Evolutionary conservation across 2,888 invertebrate species (phyloP), one percentile per base, ranked within the genome.

Genomic region (Callinectes sapidus): DNA sequence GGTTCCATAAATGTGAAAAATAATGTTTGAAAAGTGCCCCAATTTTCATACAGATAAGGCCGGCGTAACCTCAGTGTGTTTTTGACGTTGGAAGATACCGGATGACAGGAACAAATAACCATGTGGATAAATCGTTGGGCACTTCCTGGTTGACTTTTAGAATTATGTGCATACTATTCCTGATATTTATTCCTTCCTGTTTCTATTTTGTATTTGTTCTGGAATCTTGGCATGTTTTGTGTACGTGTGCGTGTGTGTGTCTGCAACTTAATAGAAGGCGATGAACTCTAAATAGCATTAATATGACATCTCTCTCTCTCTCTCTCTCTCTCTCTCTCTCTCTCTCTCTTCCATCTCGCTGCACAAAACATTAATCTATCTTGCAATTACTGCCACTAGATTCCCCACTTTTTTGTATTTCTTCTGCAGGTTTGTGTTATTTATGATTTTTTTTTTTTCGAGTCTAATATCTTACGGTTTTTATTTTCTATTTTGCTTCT

Each of bases 21-120:
- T 71, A 28, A 28, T 71, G n/a, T 71, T 28, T 71, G n/a, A 28
- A 71, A 71, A 71, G 23, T n/a, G n/a, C n/a, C 28, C 71, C 28
- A n/a, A 71, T 71, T 71, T 71, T 71, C 71, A 71, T 71, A 71
- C 28, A 71, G 71, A 71, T 71, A 71, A 28, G 71, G 28, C 71
- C 28, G 13, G 10, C n/a, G 71, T 71, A n/a, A 71, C 71, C 71
- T 13, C 28, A 71, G 71, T 71, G 71, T 71, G 71, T 71, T 71
- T 71, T 71, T 71, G 71, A 71, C 71, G 71, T 28, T n/a, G 28
- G 10, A n/a, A 71, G 71, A 71, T 71, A 71, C n/a, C n/a, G 28
- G 8, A 2, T 71, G 28, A 71, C 71, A 71, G 28, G 28, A n/a
- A n/a, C n/a, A 28, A 28, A 28, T 71, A 71, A 10, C 28, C 10